phyloP scores from a whole-genome alignment of 2,888 invertebrate species.

The Aplocera efformata region DNA sequence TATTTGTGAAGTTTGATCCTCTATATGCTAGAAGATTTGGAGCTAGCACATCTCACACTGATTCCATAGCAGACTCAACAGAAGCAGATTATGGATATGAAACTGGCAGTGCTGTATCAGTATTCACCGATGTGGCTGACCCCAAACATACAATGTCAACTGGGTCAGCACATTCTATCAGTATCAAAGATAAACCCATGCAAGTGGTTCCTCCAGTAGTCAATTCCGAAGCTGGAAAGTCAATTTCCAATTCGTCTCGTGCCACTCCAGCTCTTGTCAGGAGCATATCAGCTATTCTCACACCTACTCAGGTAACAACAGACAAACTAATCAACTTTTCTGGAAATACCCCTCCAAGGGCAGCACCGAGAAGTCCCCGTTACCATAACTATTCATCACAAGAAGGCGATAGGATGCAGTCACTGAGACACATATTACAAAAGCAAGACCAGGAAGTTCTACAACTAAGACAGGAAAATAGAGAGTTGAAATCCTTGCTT shows the following conservation, averaged over 20 bases:
- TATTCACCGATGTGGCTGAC: constrained; percentile 45
- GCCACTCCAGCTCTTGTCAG: constrained; percentile 59
- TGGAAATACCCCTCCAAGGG: constrained; percentile 61
- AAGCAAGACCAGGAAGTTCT: constrained; percentile 67
- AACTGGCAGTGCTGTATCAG: constrained; percentile 62
- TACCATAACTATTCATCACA: constrained; percentile 42
- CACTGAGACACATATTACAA: constrained; percentile 57
- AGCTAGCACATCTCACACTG: constrained; percentile 35
- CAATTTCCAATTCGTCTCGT: constrained; percentile 30
- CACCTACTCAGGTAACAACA: constrained; percentile 62
- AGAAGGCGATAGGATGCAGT: constrained; percentile 57
- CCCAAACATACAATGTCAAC: constrained; percentile 53
- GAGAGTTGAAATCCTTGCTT: constrained; percentile 56
- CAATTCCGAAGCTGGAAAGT: constrained; percentile 47
- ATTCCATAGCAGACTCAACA: constrained; percentile 43
- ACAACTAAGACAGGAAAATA: constrained; percentile 60
- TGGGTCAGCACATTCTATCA: constrained; percentile 41
- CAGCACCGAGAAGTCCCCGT: constrained; percentile 60
- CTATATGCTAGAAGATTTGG: constrained; percentile 57
- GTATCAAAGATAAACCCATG: constrained; percentile 59
- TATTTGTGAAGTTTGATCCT: constrained; percentile 84
- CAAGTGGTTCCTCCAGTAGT: constrained; percentile 69
- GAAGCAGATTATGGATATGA: constrained; percentile 69
- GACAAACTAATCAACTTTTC: constrained; percentile 66
- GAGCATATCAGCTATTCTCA: constrained; percentile 68